These are phyloP conservation scores for Avahi laniger DNA, from an alignment of 2,797 vertebrate species.

Conservation along the genomic window DNA sequence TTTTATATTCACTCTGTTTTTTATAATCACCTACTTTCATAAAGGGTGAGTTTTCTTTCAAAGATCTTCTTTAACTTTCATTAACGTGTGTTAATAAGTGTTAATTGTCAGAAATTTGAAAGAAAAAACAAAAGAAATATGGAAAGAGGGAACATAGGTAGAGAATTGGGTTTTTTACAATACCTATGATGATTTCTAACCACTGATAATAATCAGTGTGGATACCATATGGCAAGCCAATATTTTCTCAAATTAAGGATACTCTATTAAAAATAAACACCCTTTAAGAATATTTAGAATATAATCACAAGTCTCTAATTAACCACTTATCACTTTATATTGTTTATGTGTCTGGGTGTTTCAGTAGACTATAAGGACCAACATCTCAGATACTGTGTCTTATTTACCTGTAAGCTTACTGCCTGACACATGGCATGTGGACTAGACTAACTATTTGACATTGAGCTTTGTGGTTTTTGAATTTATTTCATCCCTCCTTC, in stretches of 20 bases:
- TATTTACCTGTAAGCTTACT: neutral
- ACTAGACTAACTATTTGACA: neutral
- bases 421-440: neutral
- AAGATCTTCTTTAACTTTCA: neutral
- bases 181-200: neutral
- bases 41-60: neutral
- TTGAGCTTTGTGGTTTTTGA: neutral
- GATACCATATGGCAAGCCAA: neutral
- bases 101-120: neutral
- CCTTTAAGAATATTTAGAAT: neutral
- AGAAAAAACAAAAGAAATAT: neutral
- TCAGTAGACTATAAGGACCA: neutral
- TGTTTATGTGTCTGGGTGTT: neutral
- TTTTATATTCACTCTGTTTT: neutral
- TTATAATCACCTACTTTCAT: neutral
- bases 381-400: neutral
- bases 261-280: neutral
- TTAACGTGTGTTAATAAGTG: neutral
- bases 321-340: neutral
- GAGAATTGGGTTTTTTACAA: neutral
- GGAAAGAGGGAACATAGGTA: neutral
- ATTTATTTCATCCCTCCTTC: neutral
- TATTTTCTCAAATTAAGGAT: neutral
- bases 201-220: neutral
- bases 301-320: neutral